Evolutionary conservation across 2,797 vertebrate genomes (phyloP).

Genomic region (Furcifer pardalis): DNA sequence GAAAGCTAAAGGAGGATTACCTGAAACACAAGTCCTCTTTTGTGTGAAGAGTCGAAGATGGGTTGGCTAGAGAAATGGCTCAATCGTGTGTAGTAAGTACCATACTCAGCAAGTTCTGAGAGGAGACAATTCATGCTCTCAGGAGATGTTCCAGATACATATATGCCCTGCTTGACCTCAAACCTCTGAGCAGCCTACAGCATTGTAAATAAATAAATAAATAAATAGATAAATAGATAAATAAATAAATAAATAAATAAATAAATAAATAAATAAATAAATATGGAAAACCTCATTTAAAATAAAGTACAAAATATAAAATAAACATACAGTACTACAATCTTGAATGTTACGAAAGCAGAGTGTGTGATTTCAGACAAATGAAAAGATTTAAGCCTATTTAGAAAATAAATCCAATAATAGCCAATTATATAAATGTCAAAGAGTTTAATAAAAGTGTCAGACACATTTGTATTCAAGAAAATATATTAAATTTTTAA

Average conservation of each 20-base stretch:
- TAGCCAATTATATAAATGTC: background rate
- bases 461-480: background rate
- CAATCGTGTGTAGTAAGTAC: slow-evolving; percentile 90
- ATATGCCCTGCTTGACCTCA: slow-evolving; percentile 85
- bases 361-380: background rate
- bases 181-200: slow-evolving; percentile 83
- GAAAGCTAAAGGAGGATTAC: slow-evolving; percentile 66
- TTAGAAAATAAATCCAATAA: background rate
- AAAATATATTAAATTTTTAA: background rate
- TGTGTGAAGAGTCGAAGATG: slow-evolving; percentile 75
- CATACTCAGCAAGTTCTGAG: slow-evolving; percentile 88
- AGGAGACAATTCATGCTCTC: slow-evolving; percentile 90
- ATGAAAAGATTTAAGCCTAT: background rate
- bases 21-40: slow-evolving; percentile 95
- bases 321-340: background rate
- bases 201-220: too few species aligned
- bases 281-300: background rate
- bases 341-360: background rate
- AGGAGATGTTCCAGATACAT: slow-evolving; percentile 90
- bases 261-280: background rate
- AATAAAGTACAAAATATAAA: slow-evolving; percentile 12
- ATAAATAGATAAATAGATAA: too few species aligned
- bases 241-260: slow-evolving; percentile 5
- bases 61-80: slow-evolving; percentile 91
- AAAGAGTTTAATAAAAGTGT: background rate